Conservation (phyloP, 2,797 vertebrate genomes). For the Enteromius trimaculatus region DNA sequence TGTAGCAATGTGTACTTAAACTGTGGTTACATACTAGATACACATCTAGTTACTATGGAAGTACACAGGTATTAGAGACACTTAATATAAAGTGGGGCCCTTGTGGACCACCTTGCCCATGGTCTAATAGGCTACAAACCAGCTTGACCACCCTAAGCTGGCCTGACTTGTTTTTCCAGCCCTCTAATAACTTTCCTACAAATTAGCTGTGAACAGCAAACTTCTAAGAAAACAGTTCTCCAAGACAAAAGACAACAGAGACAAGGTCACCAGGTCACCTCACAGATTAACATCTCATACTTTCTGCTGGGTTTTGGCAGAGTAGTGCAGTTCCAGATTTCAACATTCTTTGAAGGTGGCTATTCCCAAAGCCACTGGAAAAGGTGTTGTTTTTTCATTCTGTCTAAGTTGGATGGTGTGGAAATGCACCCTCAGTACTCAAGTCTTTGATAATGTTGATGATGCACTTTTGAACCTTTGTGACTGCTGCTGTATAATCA, state of each 20-base stretch:
- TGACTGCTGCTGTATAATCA: background rate
- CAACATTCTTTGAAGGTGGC: background rate
- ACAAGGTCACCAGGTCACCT: background rate
- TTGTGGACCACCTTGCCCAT: background rate
- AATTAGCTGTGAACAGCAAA: background rate
- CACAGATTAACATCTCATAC: background rate
- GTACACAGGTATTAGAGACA: too few species aligned
- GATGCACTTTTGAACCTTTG: background rate
- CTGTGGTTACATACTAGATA: too few species aligned
- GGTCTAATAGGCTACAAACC: background rate
- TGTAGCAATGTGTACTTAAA: too few species aligned
- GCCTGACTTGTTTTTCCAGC: background rate
- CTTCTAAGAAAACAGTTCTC: background rate
- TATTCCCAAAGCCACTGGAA: too few species aligned
- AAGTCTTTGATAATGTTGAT: slow-evolving; percentile 37
- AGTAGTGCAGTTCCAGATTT: background rate
- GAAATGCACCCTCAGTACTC: background rate
- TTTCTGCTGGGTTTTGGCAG: background rate
- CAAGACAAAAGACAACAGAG: background rate
- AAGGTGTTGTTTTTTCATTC: background rate
- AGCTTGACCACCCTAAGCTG: background rate
- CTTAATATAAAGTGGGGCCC: too few species aligned
- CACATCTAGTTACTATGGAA: too few species aligned
- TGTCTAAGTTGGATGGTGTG: background rate
- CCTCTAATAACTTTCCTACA: background rate